phyloP scores from a whole-genome alignment of 2,888 invertebrate genomes.

The Drosophila meridiana region DNA sequence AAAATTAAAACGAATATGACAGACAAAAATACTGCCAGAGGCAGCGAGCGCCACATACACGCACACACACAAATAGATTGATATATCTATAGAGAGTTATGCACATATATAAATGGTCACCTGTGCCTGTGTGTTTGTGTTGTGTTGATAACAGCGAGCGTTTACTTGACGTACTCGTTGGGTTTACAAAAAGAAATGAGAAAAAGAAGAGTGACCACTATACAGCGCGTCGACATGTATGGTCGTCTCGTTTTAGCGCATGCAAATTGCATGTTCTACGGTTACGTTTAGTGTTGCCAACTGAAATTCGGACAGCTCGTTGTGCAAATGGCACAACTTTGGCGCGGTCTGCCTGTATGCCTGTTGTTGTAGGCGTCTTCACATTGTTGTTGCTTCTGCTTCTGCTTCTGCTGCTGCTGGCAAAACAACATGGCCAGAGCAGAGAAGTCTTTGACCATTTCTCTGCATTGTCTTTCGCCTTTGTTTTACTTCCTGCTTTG shows the following conservation, averaged over 20 bases:
- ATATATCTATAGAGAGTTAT: not conserved
- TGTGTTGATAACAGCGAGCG: constrained; percentile 69
- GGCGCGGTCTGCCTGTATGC: constrained; percentile 60
- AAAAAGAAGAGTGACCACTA: constrained; percentile 35
- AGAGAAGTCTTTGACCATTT: constrained; percentile 44
- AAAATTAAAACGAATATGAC: constrained; percentile 51
- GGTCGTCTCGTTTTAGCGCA: constrained; percentile 52
- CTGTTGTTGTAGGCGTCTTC: constrained; percentile 49
- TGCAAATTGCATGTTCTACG: constrained; percentile 37
- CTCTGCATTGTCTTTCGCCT: constrained; percentile 30
- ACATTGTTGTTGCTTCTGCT: constrained; percentile 14
- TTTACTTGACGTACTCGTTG: constrained; percentile 45
- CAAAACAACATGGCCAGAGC: constrained; percentile 49
- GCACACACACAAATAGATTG: constrained; percentile 18
- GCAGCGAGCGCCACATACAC: constrained; percentile 47
- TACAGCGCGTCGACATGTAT: constrained; percentile 23
- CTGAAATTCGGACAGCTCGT: constrained; percentile 48
- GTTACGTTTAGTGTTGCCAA: constrained; percentile 67
- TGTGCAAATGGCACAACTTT: constrained; percentile 54
- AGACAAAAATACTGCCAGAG: constrained; percentile 28
- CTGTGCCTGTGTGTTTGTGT: constrained; percentile 40
- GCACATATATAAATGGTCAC: constrained; percentile 26
- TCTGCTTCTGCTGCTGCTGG: constrained; percentile 12
- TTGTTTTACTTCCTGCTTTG: constrained; percentile 55
- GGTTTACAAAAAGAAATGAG: constrained; percentile 18